Evolutionary conservation across 2,797 vertebrate genomes (phyloP).

Genomic region (Sarcoramphus papa): DNA sequence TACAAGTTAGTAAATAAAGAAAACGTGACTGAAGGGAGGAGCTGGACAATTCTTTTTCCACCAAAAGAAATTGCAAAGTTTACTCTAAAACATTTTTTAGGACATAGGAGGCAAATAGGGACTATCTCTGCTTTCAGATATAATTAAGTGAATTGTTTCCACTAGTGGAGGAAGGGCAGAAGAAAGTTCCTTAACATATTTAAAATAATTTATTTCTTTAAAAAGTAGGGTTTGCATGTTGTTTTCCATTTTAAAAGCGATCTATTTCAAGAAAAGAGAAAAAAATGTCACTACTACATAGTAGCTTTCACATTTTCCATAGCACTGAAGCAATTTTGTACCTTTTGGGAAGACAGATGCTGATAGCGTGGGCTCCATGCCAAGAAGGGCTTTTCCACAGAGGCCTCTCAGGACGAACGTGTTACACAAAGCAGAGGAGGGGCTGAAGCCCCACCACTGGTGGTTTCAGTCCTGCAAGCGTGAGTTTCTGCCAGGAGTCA

Average conservation of each 20-base stretch:
- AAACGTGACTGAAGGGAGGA: background rate
- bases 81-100: background rate
- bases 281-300: accelerated
- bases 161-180: background rate
- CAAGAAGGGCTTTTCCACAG: background rate
- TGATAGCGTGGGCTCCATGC: accelerated
- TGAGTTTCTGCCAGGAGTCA: accelerated
- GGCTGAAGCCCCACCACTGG: accelerated
- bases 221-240: accelerated
- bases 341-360: background rate
- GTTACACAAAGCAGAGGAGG: accelerated
- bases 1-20: background rate
- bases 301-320: background rate
- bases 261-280: background rate
- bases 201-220: background rate
- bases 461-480: background rate
- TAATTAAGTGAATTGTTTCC: background rate
- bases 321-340: background rate
- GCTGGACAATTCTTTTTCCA: background rate
- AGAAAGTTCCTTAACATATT: background rate
- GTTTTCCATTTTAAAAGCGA: background rate
- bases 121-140: background rate
- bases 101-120: background rate
- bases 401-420: accelerated
- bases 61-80: background rate